Evolutionary conservation across 2,113 vertebrate species (phyloP), one percentile per base, ranked within the genome.

Genomic region (Butastur rufipennis): DNA sequence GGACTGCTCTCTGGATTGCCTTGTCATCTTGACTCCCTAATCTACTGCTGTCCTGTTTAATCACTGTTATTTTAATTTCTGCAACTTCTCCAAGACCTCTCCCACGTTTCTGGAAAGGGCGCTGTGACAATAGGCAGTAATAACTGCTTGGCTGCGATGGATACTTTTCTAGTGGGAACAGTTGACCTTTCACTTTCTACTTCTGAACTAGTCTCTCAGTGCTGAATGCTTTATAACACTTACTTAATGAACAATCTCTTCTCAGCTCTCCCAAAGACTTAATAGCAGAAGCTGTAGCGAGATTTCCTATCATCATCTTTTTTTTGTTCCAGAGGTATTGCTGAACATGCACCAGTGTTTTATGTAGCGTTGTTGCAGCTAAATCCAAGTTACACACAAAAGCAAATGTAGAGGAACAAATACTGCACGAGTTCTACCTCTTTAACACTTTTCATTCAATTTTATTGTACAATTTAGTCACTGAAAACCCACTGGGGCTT

Each of bases 231-330:
- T 97, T 90, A 29, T 90, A 90, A 95, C 91, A 91, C 87, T 91
- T 91, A 79, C n/a, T 96, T 94, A 97, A 97, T 96, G 95, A 94
- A n/a, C 90, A 88, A 86, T 94, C 91, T 90, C 79, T 96, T 97
- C 91, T 79, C 96, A 89, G 87, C 50, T 94, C 70, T 96, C 78
- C 84, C 81, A 88, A 87, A 85, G 91, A 66, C 87, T 96, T 96
- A 96, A 96, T 95, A 95, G 94, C 81, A 97, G 96, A 96, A 96
- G 89, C 89, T 96, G 96, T 88, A 96, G 81, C 36, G 4, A 96
- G 94, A 95, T 93, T 87, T 95, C 89, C 94, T 95, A 95, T 97
- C 94, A 95, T 94, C 91, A 94, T 96, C 56, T 55, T 80, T 87
- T 87, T 91, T 95, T 53, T 85, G 59, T 86, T 93, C 59, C 81